A percentile compares a stretch with the other conserved stretches of the same genome.
Conservation (phyloP, 2,888 invertebrate species). For the Zygothrica quintamaculata region DNA sequence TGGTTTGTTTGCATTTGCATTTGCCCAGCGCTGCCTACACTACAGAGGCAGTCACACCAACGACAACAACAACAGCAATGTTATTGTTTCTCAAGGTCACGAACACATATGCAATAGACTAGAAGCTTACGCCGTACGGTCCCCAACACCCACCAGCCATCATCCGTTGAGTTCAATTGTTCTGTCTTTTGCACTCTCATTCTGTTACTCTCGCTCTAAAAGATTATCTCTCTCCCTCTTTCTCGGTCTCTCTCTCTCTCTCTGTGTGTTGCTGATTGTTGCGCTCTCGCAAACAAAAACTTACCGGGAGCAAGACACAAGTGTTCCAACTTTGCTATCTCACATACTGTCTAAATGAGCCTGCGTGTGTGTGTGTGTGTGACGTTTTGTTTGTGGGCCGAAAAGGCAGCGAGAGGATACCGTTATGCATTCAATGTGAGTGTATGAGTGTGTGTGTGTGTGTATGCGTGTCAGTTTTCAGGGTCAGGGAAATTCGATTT, state of each 20-base stretch:
- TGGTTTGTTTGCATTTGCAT: conserved; percentile 67
- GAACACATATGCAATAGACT: conserved; percentile 35
- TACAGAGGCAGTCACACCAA: conserved; percentile 29
- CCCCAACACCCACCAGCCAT: conserved; percentile 47
- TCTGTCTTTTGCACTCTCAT: conserved; percentile 39
- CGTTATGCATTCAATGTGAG: conserved; percentile 59
- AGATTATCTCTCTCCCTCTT: conserved; percentile 19
- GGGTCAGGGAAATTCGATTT: conserved; percentile 83
- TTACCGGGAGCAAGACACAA: conserved; percentile 69
- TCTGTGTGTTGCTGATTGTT: conserved; percentile 26
- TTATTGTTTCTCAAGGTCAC: conserved; percentile 76
- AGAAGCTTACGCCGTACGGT: conserved; percentile 24
- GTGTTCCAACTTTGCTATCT: conserved; percentile 58
- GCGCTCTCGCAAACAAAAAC: conserved; percentile 53
- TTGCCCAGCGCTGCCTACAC: conserved; percentile 50
- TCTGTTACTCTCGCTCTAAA: conserved; percentile 38
- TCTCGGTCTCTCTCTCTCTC: conserved; percentile 19
- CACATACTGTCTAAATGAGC: conserved; percentile 15
- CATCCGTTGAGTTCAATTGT: conserved; percentile 59
- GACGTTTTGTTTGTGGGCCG: conserved; percentile 35
- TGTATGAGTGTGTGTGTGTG: conserved; percentile 48
- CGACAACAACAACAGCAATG: conserved; percentile 54
- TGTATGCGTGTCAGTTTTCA: conserved; percentile 71
- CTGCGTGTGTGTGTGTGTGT: conserved; percentile 7
- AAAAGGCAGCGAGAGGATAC: conserved; percentile 56